Conservation (phyloP, 2,888 invertebrate species). For the Acanthosepion lycidas region DNA sequence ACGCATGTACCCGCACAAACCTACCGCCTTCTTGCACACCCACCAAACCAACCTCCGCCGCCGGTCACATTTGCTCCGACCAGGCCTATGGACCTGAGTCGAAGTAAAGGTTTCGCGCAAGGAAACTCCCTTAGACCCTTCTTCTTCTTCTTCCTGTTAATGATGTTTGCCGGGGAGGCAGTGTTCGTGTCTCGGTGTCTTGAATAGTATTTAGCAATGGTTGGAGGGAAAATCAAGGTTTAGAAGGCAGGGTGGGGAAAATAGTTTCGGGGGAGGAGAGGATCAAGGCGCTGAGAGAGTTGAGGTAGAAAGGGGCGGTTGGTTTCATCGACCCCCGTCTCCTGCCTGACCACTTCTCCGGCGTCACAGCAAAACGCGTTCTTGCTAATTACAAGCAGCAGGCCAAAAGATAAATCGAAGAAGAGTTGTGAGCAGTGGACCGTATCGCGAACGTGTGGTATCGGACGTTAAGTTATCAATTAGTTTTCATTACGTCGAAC, state of each 20-base stretch:
- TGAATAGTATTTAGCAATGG: background rate
- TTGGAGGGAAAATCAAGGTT: background rate
- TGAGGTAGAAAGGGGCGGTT: too few species aligned
- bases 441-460: background rate
- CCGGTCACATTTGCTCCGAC: constrained; percentile 15
- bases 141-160: background rate
- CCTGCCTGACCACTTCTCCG: background rate
- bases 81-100: background rate
- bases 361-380: background rate
- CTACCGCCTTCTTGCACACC: background rate
- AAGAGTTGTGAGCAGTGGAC: background rate
- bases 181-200: background rate
- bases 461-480: background rate
- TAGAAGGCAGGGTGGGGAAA: too few species aligned
- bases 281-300: too few species aligned
- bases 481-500: constrained; percentile 33
- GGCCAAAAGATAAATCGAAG: constrained; percentile 33
- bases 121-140: background rate
- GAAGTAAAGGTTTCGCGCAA: background rate
- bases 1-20: background rate
- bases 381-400: constrained; percentile 1
- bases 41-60: background rate
- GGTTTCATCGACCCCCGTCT: background rate
- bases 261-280: too few species aligned
- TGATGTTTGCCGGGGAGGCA: background rate